Conservation (phyloP, 1,140 invertebrate genomes). For the Listronotus bonariensis region DNA sequence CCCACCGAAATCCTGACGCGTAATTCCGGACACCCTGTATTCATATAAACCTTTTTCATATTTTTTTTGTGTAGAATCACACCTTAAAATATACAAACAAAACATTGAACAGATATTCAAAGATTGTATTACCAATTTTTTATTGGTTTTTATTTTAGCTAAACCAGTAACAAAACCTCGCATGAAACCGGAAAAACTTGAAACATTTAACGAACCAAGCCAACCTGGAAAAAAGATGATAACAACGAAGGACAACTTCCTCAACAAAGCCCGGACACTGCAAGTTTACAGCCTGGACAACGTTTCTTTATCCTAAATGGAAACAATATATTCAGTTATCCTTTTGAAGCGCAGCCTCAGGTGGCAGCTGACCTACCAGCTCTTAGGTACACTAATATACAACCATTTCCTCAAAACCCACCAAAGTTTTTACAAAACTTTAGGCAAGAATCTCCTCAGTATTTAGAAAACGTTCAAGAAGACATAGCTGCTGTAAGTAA, state of each 20-base stretch:
- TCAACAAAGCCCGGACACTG: slow-evolving; percentile 53
- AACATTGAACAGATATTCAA: no score
- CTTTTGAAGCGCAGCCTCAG: slow-evolving; percentile 35
- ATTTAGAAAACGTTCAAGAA: not conserved
- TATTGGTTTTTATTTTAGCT: slow-evolving; percentile 41
- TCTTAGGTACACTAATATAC: slow-evolving; percentile 35
- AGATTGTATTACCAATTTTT: slow-evolving; percentile 3
- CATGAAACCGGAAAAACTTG: slow-evolving; percentile 55
- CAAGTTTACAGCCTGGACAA: slow-evolving; percentile 57
- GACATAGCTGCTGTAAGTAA: no score
- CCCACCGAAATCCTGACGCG: no score
- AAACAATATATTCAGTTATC: slow-evolving; percentile 48
- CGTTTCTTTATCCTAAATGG: slow-evolving; percentile 57
- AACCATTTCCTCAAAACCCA: slow-evolving; percentile 22
- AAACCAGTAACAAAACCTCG: slow-evolving; percentile 7
- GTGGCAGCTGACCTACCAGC: slow-evolving; percentile 12
- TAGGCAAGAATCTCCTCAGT: slow-evolving; percentile 13
- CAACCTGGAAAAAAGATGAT: slow-evolving; percentile 54
- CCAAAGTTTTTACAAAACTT: slow-evolving; percentile 28
- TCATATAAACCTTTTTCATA: no score
- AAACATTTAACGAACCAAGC: slow-evolving; percentile 56
- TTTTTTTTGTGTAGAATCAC: no score
- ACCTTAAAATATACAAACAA: no score
- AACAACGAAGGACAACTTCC: slow-evolving; percentile 38
- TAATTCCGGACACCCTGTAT: no score